Base-by-base conservation (phyloP, 2,888 invertebrate genomes). In the Andrena marginata region DNA sequence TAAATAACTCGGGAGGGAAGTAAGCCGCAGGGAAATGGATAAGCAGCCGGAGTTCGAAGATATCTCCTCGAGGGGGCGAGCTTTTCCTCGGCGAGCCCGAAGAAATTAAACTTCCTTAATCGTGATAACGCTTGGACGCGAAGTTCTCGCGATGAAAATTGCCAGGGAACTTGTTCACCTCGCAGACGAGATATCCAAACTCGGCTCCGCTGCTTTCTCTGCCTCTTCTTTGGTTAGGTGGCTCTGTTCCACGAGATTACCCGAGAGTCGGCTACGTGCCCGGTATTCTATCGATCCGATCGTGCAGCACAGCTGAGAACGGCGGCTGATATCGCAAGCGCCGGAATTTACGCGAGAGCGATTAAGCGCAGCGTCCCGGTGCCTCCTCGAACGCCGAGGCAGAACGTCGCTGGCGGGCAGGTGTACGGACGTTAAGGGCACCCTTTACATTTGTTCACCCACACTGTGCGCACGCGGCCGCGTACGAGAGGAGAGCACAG, bases 401-500 rank as follows among this genome's bases (percentile, higher is more conserved):
- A 16, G 16, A 16, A 16, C 16, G 42, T 5, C 42, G 1, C 42
- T 42, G 1, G 29, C 51, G 62, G 33, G 64, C 87, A 87, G 78
- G 83, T 87, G 86, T 48, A 74, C 51, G 83, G 79, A 77, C 77
- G 89, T 88, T 84, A 67, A 54, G 78, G 76, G 82, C 88, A 89
- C 88, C 88, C 89, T 23, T 88, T 89, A 89, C 88, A 88, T 85
- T 82, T 56, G 82, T 84, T 79, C 79, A 80, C 74, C 69, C 82
- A 76, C 82, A 71, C 81, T 76, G 42, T 48, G 71, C 31, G 59
- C 51, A 71, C 72, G 77, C 49, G 60, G 35, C 51, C 35, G 62
- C 77, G 67, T 59, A 59, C 62, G 67, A 68, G 80, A 63, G 65
- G 33, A 81, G 67, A 83, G 60, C 69, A 77, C 75, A 42, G 77